Evolutionary conservation across 2,797 vertebrate genomes (phyloP).

Genomic region (Philypnodon macrostomus): DNA sequence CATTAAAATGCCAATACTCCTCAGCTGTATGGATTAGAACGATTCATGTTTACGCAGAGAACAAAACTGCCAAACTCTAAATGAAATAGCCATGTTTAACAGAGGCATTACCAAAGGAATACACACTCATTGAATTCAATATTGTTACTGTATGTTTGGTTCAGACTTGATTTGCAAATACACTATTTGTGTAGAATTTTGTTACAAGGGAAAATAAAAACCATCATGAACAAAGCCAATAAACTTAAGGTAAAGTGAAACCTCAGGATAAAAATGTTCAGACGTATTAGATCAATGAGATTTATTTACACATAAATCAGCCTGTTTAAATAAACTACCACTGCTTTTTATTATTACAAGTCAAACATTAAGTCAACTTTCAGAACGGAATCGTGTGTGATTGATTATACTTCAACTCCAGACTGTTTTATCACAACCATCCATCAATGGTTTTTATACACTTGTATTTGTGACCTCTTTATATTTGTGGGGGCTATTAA

Average conservation of each 20-base stretch:
- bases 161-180: no score
- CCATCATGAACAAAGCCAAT: background rate
- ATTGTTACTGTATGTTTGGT: background rate
- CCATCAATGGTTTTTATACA: constrained; percentile 3
- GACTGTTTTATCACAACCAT: background rate
- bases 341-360: background rate
- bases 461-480: background rate
- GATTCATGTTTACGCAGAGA: constrained; percentile 35
- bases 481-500: background rate
- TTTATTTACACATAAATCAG: background rate
- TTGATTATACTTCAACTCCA: background rate
- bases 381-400: no score
- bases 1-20: constrained; percentile 11
- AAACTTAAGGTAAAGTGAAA: no score
- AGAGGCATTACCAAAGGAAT: constrained; percentile 36
- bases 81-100: background rate
- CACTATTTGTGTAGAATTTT: background rate
- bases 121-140: rapidly evolving
- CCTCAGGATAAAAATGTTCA: background rate
- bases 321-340: no score
- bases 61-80: constrained; percentile 28
- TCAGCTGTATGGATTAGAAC: background rate
- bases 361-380: no score
- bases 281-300: background rate
- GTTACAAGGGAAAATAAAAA: constrained; percentile 6